Evolutionary conservation across 2,888 invertebrate genomes (phyloP).

Genomic region (Conus canariensis): DNA sequence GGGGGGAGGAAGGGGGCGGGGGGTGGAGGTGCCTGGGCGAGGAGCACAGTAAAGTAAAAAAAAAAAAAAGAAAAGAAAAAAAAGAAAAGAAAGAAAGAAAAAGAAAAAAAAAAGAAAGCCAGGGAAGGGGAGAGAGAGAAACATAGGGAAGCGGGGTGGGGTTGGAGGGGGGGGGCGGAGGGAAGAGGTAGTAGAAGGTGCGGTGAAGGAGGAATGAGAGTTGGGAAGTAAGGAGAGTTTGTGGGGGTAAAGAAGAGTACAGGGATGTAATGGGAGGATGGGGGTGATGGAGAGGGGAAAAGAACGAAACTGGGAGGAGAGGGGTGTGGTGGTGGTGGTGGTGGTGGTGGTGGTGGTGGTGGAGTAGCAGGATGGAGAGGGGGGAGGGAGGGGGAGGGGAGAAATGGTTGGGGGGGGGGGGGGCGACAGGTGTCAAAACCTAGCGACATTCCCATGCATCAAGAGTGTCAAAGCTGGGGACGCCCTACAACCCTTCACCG

Average conservation of each 20-base stretch:
- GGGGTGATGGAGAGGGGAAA: not conserved
- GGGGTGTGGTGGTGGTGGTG: too few relatives aligned
- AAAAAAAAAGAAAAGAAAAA: too few relatives aligned
- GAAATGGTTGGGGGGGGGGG: not conserved
- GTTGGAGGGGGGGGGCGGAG: not conserved
- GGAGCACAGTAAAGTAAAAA: too few relatives aligned
- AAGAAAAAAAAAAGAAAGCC: too few relatives aligned
- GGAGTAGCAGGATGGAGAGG: not conserved
- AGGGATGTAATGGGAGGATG: not conserved
- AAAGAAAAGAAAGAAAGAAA: too few relatives aligned
- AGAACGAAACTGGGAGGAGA: not conserved
- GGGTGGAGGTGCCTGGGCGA: not conserved
- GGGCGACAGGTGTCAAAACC: conserved; percentile 43
- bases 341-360: too few relatives aligned
- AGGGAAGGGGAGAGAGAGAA: too few relatives aligned
- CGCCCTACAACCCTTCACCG: not conserved
- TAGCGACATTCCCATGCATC: conserved; percentile 40
- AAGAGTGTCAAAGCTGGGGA: conserved; percentile 37
- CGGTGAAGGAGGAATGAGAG: not conserved
- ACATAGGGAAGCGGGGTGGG: too few relatives aligned
- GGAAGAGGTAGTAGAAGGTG: not conserved
- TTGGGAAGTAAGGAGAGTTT: too few relatives aligned
- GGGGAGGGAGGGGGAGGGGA: not conserved
- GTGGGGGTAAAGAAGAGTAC: too few relatives aligned
- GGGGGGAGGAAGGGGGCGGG: too few relatives aligned